Conservation (phyloP, 1,140 invertebrate species). For the Drosophila teissieri region DNA sequence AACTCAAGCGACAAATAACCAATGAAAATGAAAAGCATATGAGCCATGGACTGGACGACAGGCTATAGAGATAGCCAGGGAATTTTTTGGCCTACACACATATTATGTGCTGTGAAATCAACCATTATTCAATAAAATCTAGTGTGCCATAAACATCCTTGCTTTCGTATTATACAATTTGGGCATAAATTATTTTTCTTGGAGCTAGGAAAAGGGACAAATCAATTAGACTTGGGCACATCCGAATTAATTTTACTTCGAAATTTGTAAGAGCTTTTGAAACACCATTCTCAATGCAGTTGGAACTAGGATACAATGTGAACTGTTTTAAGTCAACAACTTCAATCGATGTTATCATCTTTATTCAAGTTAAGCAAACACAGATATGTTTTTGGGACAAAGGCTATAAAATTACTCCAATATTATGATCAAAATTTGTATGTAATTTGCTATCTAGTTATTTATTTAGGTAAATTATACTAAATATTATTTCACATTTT, state of each 20-base stretch:
- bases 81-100: neutral
- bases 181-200: neutral
- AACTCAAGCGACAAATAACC: constrained; percentile 19
- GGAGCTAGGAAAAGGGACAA: neutral
- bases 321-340: constrained; percentile 1
- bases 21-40: constrained; percentile 23
- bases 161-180: neutral
- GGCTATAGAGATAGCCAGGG: neutral
- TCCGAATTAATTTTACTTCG: neutral
- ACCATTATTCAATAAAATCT: constrained; percentile 3
- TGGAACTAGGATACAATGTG: neutral
- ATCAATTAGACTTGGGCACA: neutral
- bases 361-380: constrained; percentile 12
- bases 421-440: no score
- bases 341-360: constrained; percentile 49
- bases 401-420: no score
- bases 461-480: no score
- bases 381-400: no score
- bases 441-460: no score
- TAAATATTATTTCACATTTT: no score
- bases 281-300: no score
- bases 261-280: neutral
- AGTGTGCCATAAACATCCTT: neutral
- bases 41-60: constrained; percentile 1
- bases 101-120: constrained; percentile 2